Conservation (phyloP, 2,113 vertebrate genomes). For the Australoheros scitulus region DNA sequence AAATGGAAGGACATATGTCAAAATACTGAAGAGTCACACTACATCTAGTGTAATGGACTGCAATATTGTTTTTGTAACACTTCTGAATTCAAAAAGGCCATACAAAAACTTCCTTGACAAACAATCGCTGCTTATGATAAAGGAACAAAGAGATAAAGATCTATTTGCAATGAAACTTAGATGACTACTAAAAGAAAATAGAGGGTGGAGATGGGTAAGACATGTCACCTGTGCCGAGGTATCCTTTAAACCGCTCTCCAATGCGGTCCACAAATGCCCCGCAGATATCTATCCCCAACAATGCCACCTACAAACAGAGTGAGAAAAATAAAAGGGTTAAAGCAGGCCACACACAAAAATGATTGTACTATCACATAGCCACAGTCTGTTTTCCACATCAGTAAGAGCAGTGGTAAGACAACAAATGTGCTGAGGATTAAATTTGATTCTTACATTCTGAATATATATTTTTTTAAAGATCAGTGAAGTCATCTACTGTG, state of each 20-base stretch:
- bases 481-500: background rate
- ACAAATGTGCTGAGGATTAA: background rate
- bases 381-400: background rate
- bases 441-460: background rate
- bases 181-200: background rate
- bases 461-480: background rate
- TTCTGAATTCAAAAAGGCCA: background rate
- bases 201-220: background rate
- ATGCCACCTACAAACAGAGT: conserved; percentile 83
- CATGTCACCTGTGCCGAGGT: conserved; percentile 88
- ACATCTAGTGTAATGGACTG: background rate
- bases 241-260: conserved; percentile 89
- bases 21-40: background rate
- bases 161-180: background rate
- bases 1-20: conserved; percentile 15
- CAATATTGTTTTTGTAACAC: background rate
- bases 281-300: conserved; percentile 92
- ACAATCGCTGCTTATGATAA: background rate
- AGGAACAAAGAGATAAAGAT: background rate
- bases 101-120: background rate
- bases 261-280: conserved; percentile 89
- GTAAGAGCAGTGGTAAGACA: background rate
- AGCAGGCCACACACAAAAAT: background rate
- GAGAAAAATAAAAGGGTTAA: conserved; percentile 4
- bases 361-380: background rate